Conservation (phyloP, 2,797 vertebrate species). For the Todus mexicanus region DNA sequence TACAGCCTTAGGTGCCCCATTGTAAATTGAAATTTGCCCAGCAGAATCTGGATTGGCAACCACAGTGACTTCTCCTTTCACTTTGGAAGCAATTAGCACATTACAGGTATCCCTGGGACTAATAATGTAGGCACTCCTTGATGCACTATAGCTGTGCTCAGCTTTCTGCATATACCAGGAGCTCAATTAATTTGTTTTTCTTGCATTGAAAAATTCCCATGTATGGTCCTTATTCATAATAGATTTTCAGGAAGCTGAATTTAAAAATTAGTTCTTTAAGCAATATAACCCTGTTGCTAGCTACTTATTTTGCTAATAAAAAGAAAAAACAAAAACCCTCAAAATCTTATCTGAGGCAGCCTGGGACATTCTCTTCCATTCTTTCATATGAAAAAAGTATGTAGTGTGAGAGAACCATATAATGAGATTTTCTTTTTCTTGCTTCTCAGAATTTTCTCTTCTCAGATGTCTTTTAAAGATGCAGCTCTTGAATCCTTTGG, state of each 20-base stretch:
- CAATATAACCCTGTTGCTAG: background rate
- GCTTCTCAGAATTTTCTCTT: no score
- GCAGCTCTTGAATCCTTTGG: background rate
- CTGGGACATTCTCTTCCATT: background rate
- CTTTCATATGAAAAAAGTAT: background rate
- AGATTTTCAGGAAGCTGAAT: background rate
- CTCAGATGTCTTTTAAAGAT: background rate
- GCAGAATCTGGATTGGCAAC: background rate
- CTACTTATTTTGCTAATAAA: background rate
- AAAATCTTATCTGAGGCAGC: background rate
- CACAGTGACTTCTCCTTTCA: background rate
- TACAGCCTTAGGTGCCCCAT: background rate
- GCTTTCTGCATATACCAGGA: background rate
- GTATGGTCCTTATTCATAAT: background rate
- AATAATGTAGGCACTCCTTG: background rate
- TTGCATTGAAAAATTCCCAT: background rate
- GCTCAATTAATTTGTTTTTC: background rate
- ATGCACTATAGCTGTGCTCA: background rate
- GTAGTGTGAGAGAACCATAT: background rate
- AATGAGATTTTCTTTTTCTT: background rate
- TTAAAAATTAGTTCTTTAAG: background rate
- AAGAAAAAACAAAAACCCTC: background rate
- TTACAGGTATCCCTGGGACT: background rate
- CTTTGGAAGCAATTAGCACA: background rate
- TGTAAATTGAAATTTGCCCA: background rate